Conservation (phyloP, 1,140 invertebrate species). For the Trachymyrmex cornetzi region DNA sequence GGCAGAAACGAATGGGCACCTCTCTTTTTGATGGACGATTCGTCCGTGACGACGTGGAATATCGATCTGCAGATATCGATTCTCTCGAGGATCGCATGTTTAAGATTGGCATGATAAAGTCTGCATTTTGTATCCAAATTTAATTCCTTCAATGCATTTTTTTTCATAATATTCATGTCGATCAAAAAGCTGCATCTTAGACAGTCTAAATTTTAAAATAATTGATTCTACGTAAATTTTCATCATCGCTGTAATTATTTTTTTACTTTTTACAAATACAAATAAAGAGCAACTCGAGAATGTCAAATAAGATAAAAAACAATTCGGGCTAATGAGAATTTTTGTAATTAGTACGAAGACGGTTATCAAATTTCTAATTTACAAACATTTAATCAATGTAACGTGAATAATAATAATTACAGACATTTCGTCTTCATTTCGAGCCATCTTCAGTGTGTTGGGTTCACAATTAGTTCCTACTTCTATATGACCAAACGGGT, state of each 20-base stretch:
- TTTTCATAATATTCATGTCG: neutral
- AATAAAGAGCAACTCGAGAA: no score
- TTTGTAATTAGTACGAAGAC: no score
- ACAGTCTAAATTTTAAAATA: neutral
- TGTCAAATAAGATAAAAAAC: no score
- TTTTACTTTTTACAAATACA: neutral
- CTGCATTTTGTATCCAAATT: neutral
- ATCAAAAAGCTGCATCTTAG: neutral
- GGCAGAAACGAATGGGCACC: conserved; percentile 55
- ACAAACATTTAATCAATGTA: no score
- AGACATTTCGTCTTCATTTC: no score
- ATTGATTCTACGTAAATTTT: neutral
- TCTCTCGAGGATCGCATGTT: conserved; percentile 1
- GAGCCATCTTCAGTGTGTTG: no score
- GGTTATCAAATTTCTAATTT: no score
- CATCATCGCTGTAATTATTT: neutral
- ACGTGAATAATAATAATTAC: no score
- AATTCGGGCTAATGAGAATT: no score
- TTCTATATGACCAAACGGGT: no score
- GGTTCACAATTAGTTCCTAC: no score
- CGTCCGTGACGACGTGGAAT: conserved; percentile 64
- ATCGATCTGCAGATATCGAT: conserved; percentile 60
- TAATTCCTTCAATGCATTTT: neutral
- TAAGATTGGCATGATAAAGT: conserved; percentile 14
- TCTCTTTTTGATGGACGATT: conserved; percentile 63